Evolutionary conservation across 2,797 vertebrate genomes (phyloP).

Genomic region (Tapera naevia): DNA sequence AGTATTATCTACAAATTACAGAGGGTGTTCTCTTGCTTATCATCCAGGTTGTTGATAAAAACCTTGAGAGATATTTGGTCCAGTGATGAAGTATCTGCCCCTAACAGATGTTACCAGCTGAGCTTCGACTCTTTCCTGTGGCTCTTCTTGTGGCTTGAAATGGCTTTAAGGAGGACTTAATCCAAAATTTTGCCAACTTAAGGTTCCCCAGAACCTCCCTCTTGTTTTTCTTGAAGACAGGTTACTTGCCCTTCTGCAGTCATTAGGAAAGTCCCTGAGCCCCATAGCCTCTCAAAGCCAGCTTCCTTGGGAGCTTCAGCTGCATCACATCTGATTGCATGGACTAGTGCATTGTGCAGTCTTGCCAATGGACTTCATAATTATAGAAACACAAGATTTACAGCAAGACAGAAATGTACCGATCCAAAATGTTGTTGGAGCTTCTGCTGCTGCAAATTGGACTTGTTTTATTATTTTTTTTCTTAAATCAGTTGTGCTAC

Average conservation of each 20-base stretch:
- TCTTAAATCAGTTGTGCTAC: not conserved
- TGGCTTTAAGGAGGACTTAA: not conserved
- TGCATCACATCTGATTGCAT: not conserved
- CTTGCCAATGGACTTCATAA: not conserved
- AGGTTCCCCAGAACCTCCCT: not conserved
- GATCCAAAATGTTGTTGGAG: not conserved
- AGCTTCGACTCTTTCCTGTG: not conserved
- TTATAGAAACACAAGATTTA: not conserved
- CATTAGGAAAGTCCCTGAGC: not conserved
- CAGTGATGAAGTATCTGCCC: not conserved
- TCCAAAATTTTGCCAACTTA: not conserved
- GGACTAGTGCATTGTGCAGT: not conserved
- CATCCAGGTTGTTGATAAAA: not conserved
- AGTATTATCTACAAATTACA: not conserved
- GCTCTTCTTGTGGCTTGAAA: not conserved
- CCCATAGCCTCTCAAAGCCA: not conserved
- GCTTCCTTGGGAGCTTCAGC: not conserved
- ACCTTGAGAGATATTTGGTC: accelerated
- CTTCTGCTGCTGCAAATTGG: not conserved
- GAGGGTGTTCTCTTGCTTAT: not conserved
- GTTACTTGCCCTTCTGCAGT: not conserved
- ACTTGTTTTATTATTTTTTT: not conserved
- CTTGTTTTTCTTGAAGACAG: not conserved
- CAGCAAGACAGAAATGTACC: not conserved
- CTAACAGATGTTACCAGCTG: not conserved